Evolutionary conservation across 2,797 vertebrate genomes (phyloP), one percentile per base, ranked within the genome.

Genomic region (Sternotherus odoratus): DNA sequence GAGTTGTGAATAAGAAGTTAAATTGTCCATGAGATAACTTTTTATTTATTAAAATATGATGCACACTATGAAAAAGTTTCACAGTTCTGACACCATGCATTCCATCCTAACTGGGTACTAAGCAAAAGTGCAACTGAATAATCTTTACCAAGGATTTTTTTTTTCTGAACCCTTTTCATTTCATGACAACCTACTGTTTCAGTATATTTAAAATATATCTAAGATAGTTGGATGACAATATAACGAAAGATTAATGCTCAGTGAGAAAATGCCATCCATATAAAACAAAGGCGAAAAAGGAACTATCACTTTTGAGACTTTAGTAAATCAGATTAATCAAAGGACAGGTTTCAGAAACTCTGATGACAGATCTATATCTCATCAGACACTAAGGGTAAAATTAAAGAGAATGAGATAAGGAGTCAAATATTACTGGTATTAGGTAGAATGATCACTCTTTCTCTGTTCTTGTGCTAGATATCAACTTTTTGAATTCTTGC

Each of bases 271-370:
- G 95, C 92, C 97, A 96, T 63, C 93, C 88, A 60, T 95, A 95
- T 96, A 95, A 97, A 96, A 93, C 78, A 88, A 91, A 90, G 84
- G 1, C 93, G 94, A 77, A 92, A 95, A 96, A 92, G 89, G 87
- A 97, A 5, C 93, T 80, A 85, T 93, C 10, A 3, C 85, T 85
- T 94, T 87, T 53, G 39, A 96, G 88, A 86, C 85, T 93, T 93
- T 23, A 91, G 77, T 97, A 97, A 97, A 97, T 97, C 96, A 96
- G 93, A 96, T 82, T 74, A 80, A 16, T 93, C 95, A 97, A 97
- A 97, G 96, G 95, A 96, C 94, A 95, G 77, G 86, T 82, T 89
- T 91, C 8, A 94, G 93, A 94, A 96, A 95, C 94, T 96, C 26
- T 3, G 91, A 94, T 82, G 91, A 89, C 85, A 94, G 78, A 94